phyloP scores from a whole-genome alignment of 2,888 invertebrate genomes.

The Megamerina dolium region DNA sequence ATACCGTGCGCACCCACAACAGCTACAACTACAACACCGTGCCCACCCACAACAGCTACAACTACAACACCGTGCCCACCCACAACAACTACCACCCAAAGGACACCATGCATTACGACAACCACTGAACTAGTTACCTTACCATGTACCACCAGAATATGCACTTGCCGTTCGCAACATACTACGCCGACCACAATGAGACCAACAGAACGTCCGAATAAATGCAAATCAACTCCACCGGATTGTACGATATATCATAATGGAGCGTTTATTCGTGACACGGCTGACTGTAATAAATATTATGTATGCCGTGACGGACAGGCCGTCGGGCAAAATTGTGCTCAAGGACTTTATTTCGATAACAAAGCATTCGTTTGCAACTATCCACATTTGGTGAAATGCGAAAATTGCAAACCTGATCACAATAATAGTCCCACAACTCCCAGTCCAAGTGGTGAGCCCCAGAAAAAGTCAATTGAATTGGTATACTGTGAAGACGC shows the following conservation, averaged over 20 bases:
- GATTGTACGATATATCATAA: constrained; percentile 11
- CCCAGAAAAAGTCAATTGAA: too few relatives aligned
- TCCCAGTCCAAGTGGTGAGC: neutral
- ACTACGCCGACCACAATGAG: neutral
- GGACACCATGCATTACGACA: neutral
- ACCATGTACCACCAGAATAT: neutral
- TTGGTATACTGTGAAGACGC: constrained; percentile 8
- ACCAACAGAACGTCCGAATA: neutral
- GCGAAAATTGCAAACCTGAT: constrained; percentile 2
- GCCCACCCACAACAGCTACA: neutral
- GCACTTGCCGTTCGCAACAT: neutral
- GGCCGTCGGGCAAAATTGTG: constrained; percentile 16
- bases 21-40: neutral
- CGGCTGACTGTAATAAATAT: constrained; percentile 16
- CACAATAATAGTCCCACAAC: neutral
- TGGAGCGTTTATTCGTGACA: constrained; percentile 16
- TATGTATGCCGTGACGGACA: constrained; percentile 15
- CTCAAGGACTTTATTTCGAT: constrained; percentile 16
- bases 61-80: neutral
- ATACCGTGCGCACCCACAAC: neutral
- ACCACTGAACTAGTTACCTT: neutral
- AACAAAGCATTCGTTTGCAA: constrained; percentile 16
- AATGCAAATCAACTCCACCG: neutral
- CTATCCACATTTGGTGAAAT: constrained; percentile 15
- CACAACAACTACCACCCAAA: neutral